phyloP scores from a whole-genome alignment of 2,888 invertebrate species.

The Polia nebulosa region DNA sequence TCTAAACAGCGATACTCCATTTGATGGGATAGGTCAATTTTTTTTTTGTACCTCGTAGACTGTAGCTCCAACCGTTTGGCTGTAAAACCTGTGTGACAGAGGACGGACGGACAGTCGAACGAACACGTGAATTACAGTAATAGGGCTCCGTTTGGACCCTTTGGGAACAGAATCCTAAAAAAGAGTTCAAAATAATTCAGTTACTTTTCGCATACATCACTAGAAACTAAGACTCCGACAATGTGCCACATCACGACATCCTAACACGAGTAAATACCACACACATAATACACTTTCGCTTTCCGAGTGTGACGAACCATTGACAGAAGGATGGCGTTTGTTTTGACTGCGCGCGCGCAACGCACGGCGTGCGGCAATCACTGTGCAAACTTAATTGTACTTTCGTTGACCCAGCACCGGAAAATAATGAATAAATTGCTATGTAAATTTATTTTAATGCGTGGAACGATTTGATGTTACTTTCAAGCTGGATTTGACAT shows the following conservation, averaged over 20 bases:
- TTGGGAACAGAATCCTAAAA: neutral
- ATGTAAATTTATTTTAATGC: conserved; percentile 23
- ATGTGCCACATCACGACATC: conserved; percentile 40
- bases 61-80: too few relatives aligned
- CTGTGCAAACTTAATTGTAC: conserved; percentile 52
- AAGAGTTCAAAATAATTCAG: neutral
- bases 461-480: conserved; percentile 25
- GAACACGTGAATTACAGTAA: too few relatives aligned
- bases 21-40: too few relatives aligned
- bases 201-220: neutral
- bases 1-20: too few relatives aligned
- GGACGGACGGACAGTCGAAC: too few relatives aligned
- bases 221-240: neutral
- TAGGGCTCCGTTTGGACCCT: too few relatives aligned
- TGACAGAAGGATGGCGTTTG: conserved; percentile 52
- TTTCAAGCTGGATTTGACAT: conserved; percentile 23
- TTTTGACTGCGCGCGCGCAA: conserved; percentile 42
- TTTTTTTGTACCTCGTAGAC: too few relatives aligned
- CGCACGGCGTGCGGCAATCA: neutral
- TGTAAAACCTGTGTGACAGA: too few relatives aligned
- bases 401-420: conserved; percentile 64
- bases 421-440: conserved; percentile 47
- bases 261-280: conserved; percentile 39
- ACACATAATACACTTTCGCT: conserved; percentile 58
- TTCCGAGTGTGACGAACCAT: conserved; percentile 64